Evolutionary conservation across 1,140 invertebrate genomes (phyloP), one percentile per base, ranked within the genome.

Genomic region (Saccostrea cuccullata): DNA sequence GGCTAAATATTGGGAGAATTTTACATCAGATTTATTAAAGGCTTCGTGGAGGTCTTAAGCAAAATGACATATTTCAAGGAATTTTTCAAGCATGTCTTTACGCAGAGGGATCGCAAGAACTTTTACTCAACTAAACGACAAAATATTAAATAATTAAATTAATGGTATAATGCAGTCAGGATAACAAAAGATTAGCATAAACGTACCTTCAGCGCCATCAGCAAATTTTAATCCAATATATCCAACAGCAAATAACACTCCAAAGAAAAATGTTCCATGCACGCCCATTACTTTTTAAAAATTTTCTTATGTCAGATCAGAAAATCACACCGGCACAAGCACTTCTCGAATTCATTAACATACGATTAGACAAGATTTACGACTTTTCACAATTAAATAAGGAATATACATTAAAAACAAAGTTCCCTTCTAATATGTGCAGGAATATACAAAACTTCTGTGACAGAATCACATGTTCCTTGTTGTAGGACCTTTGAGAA

Each of bases 311-410:
- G 70, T 73, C 70, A 26, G 13, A 15, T 73, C 30, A 73, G 23
- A 73, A 73, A 73, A 73, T 36, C 70, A 73, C 70, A 73, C 70
- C 70, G 70, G 70, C 70, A 26, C 70, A 73, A 73, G 26, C 70
- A 73, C 70, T 73, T 26, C 70, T 73, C 4, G 70, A 73, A 73
- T 73, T 73, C 70, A 73, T 73, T 73, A 73, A 73, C 70, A 73
- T 73, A 73, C 26, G 70, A 73, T 73, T 73, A 73, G 15, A 73
- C 23, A 13, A n/a, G 17, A 64, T 64, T 20, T 64, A 73, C 26
- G 70, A 73, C 23, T 73, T 73, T 9, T 73, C 26, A 30, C 70
- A 73, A 73, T 73, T 73, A 73, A 30, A 30, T 73, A 30, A 73
- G 23, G 30, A 73, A 73, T 13, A 64, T 64, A n/a, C 58, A 11